Percentiles rank a stretch among this genome's conserved stretches.
Evolutionary conservation across 2,113 vertebrate genomes (phyloP).

Genomic region (Cyanistes caeruleus): DNA sequence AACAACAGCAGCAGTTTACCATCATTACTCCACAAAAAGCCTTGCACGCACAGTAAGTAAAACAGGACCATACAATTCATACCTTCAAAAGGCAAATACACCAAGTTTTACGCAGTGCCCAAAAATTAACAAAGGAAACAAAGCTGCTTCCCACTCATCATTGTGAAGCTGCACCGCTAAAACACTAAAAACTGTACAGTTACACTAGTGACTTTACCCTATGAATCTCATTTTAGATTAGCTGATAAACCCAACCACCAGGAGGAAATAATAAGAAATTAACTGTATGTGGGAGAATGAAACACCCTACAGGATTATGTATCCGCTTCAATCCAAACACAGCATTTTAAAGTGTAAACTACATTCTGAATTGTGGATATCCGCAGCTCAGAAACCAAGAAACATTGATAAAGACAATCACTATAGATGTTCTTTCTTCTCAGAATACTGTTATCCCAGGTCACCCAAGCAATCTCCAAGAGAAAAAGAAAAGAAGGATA

Average conservation of each 20-base stretch:
- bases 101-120: background rate
- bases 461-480: background rate
- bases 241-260: background rate
- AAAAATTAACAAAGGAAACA: background rate
- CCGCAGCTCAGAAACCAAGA: background rate
- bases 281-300: background rate
- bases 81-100: background rate
- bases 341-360: background rate
- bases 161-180: background rate
- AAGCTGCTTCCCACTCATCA: background rate
- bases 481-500: background rate
- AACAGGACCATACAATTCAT: background rate
- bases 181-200: background rate
- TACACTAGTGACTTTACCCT: background rate
- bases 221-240: background rate
- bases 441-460: background rate
- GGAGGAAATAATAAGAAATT: background rate
- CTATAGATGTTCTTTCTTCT: background rate
- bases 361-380: background rate
- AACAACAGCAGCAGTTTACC: background rate
- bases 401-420: background rate
- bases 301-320: background rate
- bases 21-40: background rate
- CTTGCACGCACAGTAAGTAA: background rate
- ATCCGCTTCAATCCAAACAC: background rate